Base-by-base conservation (phyloP, 2,113 vertebrate genomes). In the Anhinga rufa region DNA sequence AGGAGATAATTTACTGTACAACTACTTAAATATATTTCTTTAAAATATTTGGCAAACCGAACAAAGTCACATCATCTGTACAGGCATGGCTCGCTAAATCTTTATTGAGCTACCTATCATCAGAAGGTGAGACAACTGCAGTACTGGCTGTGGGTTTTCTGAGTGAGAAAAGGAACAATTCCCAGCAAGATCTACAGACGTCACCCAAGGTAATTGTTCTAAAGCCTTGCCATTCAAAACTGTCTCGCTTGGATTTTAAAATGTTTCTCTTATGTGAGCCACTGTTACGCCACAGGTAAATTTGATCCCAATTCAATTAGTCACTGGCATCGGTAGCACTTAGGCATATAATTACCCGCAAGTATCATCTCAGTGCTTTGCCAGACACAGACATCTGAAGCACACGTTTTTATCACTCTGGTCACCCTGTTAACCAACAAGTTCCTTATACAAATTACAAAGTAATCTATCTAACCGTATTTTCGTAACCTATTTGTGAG, bases 371-470 rank as follows among this genome's bases (percentile, higher is more conserved):
- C 4, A 3, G 3, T 14, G 57, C 82, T 58, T 9, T 70, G 85
- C 68, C 82, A 18, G 1, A 5, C 44, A 28, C 40, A 29, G 70
- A 16, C 71, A 32, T 1, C 21, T 26, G 54, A 65, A 74, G 40
- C 66, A 54, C 40, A 10, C 32, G 0, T 13, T 24, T 4, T 4
- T 24, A 14, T 6, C 10, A 1, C 58, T 14, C 24, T 5, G 22
- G 74, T 79, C 86, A 40, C 65, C 64, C 85, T 48, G 82, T 57
- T 78, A 82, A 70, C 66, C 65, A 80, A 15, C 80, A 46, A 51
- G 82, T 10, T 65, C 87, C 81, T 74, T 71, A 70, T 4, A 42
- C 40, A 58, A 57, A 68, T 61, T 19, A 48, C 57, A 29, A 60
- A 77, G 29, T 64, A 21, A 76, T 15, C 46, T n/a, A 12, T 31